A percentile compares a stretch with the other conserved stretches of the same genome.
Conservation (phyloP, 2,113 vertebrate species). For the Muntiacus muntjak region DNA sequence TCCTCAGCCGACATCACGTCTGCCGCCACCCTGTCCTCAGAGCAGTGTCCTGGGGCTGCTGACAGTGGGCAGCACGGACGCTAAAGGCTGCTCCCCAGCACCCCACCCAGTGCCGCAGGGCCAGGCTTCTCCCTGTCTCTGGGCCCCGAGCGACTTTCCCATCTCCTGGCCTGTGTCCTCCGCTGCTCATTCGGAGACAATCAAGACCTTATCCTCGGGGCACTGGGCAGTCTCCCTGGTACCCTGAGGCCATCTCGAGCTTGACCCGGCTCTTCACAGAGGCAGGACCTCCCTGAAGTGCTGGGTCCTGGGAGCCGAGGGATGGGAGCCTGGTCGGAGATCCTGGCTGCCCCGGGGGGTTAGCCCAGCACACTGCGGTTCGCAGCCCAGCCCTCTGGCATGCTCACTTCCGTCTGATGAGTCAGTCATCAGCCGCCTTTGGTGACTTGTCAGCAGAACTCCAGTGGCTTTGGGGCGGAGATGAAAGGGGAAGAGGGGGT, state of each 20-base stretch:
- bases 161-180: neutral
- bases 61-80: neutral
- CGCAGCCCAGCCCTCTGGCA: neutral
- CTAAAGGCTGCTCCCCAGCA: neutral
- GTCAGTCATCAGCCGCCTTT: constrained; percentile 1
- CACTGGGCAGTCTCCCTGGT: neutral
- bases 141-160: neutral
- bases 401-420: neutral
- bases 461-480: neutral
- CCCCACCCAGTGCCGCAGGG: fast-evolving
- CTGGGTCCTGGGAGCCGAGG: neutral
- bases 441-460: constrained; percentile 17
- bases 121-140: neutral
- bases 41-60: neutral
- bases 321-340: neutral
- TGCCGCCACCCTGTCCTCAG: fast-evolving
- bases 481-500: neutral
- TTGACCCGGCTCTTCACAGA: neutral
- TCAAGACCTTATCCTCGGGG: neutral
- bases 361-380: neutral
- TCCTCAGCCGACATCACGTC: neutral
- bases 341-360: neutral
- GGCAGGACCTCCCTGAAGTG: neutral
- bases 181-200: neutral
- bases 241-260: neutral